Evolutionary conservation across 2,888 invertebrate species (phyloP), one percentile per base, ranked within the genome.

Genomic region (Bhutanitis thaidina): DNA sequence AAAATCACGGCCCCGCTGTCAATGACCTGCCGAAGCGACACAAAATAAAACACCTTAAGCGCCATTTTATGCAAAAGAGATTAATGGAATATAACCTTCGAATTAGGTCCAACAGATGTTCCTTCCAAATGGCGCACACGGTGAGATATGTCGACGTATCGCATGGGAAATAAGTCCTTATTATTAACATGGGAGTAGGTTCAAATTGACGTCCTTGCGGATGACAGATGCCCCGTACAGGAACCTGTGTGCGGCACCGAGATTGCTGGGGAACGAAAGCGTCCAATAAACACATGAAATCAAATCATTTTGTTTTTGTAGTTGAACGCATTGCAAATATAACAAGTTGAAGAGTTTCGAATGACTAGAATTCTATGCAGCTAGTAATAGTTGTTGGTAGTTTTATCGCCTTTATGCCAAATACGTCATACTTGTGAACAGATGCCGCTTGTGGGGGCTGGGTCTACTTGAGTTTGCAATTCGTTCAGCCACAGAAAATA

Each of bases 261-360:
- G 57, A 57, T 54, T 59, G 55, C 56, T 32, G 51, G 55, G 54
- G 51, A 46, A 43, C 47, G 32, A 48, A 40, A 39, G 54, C 52
- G 49, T 48, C 54, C 55, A 59, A 60, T 63, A 64, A 62, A 61
- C 62, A 61, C 55, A 61, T 59, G 58, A 62, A 69, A 74, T 67
- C 65, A 62, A 76, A 74, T 69, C 64, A 62, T 74, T 74, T 70
- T 72, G 65, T 76, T 77, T 75, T 76, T 72, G 65, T 67, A 58
- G 50, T 55, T 56, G 39, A 51, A 54, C 55, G 49, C 59, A 58
- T 57, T 64, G 62, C 64, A 65, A 74, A 74, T 74, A 74, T 68
- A 71, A 67, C 64, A 57, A 47, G 39, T 12, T 34, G 41, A 41
- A 67, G 67, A 69, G 48, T 29, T 55, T 7, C 0, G 7, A 53